Evolutionary conservation across 2,113 vertebrate genomes (phyloP).

Genomic region (Emydura subglobosa): DNA sequence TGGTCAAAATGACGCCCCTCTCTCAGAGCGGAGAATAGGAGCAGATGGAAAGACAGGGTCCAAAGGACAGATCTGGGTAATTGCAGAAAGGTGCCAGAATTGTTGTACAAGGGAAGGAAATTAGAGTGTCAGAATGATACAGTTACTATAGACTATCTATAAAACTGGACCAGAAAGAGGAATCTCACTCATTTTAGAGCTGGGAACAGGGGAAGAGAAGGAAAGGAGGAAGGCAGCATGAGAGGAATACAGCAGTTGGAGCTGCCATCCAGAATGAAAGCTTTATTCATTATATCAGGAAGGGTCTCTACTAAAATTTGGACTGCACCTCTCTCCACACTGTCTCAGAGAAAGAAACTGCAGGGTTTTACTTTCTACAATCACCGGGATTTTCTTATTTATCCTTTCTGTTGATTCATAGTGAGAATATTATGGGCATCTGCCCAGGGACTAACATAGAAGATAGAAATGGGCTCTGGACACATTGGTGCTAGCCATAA

Average conservation of each 20-base stretch:
- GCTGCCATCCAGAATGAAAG: not conserved
- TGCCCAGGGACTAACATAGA: accelerated
- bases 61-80: not conserved
- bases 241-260: accelerated
- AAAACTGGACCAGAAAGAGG: not conserved
- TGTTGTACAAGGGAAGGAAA: not conserved
- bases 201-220: not conserved
- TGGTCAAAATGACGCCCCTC: not conserved
- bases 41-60: conserved; percentile 18
- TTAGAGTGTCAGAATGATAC: conserved; percentile 1
- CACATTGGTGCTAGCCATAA: not conserved
- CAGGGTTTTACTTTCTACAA: accelerated
- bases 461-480: not conserved
- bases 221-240: not conserved
- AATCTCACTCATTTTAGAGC: not conserved
- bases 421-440: not conserved
- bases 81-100: not conserved
- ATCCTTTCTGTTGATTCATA: not conserved
- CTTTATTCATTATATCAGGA: not conserved
- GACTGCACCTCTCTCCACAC: not conserved
- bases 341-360: not conserved
- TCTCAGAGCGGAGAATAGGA: not conserved
- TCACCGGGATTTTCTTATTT: not conserved
- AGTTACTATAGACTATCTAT: not conserved
- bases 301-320: not conserved